These are phyloP conservation scores for Salticus scenicus DNA, from an alignment of 2,888 invertebrate genomes.

Conservation along the genomic window DNA sequence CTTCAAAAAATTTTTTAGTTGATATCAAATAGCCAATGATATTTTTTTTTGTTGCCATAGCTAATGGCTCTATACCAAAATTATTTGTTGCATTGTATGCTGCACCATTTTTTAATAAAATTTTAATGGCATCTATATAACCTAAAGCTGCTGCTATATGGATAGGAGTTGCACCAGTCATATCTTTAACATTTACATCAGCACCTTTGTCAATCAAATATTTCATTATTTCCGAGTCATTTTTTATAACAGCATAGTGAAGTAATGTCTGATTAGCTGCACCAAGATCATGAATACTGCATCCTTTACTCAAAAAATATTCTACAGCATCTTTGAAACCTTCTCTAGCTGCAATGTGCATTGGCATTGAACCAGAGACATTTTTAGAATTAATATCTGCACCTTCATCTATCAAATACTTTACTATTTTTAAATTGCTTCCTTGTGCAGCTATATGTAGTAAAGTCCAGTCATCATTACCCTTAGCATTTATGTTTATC, in stretches of 20 bases:
- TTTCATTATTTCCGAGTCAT: slow-evolving; percentile 81
- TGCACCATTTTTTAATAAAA: slow-evolving; percentile 42
- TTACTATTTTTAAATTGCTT: neutral
- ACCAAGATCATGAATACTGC: slow-evolving; percentile 77
- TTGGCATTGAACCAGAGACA: neutral
- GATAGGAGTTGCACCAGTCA: neutral
- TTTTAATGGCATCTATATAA: neutral
- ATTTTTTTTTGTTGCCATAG: neutral
- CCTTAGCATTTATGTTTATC: slow-evolving; percentile 14
- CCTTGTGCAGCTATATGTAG: slow-evolving; percentile 19
- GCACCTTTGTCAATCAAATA: slow-evolving; percentile 75
- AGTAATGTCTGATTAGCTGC: slow-evolving; percentile 83
- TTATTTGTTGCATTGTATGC: neutral
- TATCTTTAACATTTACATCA: neutral
- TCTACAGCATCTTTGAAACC: slow-evolving; percentile 23
- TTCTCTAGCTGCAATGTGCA: slow-evolving; percentile 29
- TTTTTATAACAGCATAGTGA: slow-evolving; percentile 84
- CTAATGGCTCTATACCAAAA: neutral
- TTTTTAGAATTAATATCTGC: slow-evolving; percentile 81
- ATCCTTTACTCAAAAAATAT: neutral
- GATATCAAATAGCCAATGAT: neutral
- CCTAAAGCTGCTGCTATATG: neutral
- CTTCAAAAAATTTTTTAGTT: slow-evolving; percentile 34
- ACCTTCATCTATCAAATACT: slow-evolving; percentile 84
- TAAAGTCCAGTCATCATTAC: neutral